These are phyloP conservation scores for Tipula lateralis DNA, from an alignment of 2,888 invertebrate genomes.

Conservation along the genomic window DNA sequence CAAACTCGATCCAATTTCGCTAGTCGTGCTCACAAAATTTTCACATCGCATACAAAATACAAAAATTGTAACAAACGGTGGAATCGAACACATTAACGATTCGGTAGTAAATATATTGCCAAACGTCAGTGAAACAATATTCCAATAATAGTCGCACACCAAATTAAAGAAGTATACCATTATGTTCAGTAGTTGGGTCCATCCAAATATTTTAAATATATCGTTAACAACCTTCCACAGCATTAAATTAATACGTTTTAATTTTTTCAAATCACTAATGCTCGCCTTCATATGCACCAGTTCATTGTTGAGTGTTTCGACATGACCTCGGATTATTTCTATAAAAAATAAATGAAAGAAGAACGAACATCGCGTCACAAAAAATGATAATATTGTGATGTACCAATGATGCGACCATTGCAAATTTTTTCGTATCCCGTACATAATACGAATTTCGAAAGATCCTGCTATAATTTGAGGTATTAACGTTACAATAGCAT, in stretches of 20 bases:
- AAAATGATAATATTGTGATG: conserved; percentile 4
- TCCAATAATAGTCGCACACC: conserved; percentile 12
- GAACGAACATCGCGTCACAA: background rate
- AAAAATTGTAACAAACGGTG: background rate
- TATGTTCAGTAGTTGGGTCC: conserved; percentile 28
- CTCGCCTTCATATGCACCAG: background rate
- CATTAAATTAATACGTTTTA: background rate
- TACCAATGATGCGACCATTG: conserved; percentile 29
- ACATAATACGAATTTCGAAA: conserved; percentile 25
- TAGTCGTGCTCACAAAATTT: background rate
- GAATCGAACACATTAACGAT: background rate
- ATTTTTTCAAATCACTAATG: background rate
- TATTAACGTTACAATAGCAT: background rate
- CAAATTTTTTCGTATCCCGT: background rate
- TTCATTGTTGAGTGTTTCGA: background rate
- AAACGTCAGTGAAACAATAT: background rate
- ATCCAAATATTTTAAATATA: background rate
- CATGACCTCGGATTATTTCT: background rate
- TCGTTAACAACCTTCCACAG: background rate
- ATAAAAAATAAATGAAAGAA: conserved; percentile 25
- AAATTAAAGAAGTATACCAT: conserved; percentile 25
- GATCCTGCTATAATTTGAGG: background rate
- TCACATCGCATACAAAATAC: conserved; percentile 12
- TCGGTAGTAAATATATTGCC: background rate
- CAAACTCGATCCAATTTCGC: conserved; percentile 9